Evolutionary conservation across 2,888 invertebrate species (phyloP).

Genomic region (Drosophila yooni): DNA sequence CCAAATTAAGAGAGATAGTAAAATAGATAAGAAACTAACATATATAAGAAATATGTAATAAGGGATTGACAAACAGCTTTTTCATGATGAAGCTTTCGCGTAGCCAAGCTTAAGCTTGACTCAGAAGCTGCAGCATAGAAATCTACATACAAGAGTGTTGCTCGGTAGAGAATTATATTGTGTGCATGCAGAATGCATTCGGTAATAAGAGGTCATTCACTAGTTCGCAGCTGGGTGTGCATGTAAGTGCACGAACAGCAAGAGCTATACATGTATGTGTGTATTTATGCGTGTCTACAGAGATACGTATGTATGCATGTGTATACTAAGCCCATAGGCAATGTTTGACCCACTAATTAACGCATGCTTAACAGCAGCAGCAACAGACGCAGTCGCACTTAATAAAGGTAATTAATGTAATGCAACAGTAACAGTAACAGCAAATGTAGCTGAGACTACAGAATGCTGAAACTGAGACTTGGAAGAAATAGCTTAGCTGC

Average conservation of each 20-base stretch:
- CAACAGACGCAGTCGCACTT: slow-evolving; percentile 52
- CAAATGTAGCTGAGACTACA: slow-evolving; percentile 31
- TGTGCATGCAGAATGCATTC: background rate
- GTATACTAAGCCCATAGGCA: slow-evolving; percentile 38
- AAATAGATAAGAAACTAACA: background rate
- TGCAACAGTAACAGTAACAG: slow-evolving; percentile 47
- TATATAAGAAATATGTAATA: background rate
- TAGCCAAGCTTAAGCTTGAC: background rate
- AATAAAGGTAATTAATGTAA: slow-evolving; percentile 78
- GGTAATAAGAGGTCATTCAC: background rate
- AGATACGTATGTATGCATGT: slow-evolving; percentile 11
- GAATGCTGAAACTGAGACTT: background rate
- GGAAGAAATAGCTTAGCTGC: slow-evolving; percentile 21
- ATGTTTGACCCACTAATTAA: slow-evolving; percentile 79
- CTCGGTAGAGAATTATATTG: background rate
- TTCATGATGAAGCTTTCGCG: background rate
- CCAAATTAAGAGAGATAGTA: background rate
- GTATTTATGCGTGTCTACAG: background rate
- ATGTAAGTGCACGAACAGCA: slow-evolving; percentile 19
- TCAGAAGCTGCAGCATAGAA: background rate
- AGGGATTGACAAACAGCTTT: background rate
- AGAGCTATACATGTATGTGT: slow-evolving; percentile 15
- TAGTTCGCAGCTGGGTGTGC: background rate
- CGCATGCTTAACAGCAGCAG: slow-evolving; percentile 72
- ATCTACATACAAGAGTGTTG: background rate